Conservation (phyloP, 2,888 invertebrate genomes). For the Macrosiphum euphorbiae region DNA sequence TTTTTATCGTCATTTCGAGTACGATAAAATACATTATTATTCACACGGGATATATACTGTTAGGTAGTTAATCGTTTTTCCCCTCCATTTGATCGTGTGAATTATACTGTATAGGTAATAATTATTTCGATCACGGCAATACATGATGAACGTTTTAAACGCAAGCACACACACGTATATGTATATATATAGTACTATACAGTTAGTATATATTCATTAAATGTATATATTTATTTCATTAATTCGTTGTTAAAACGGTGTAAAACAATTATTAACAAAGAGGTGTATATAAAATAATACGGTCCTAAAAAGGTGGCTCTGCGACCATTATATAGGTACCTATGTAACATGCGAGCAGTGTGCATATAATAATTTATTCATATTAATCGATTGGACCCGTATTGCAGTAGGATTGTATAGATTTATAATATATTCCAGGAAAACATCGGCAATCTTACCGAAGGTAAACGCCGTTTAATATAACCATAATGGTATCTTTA, state of each 20-base stretch:
- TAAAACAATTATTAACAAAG: slow-evolving; percentile 36
- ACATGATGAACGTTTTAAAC: background rate
- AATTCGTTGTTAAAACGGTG: background rate
- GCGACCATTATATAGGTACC: no score
- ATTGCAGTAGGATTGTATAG: background rate
- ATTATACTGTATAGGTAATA: background rate
- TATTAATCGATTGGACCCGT: background rate
- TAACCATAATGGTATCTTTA: background rate
- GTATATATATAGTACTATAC: background rate
- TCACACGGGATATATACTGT: background rate
- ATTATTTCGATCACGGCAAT: background rate
- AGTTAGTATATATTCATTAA: background rate
- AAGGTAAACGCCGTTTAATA: background rate
- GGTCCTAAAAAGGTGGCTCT: background rate
- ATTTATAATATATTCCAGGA: background rate
- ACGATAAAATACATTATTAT: background rate
- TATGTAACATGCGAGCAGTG: background rate
- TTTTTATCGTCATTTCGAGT: background rate
- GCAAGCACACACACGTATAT: no score
- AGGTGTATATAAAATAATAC: background rate
- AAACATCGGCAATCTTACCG: background rate
- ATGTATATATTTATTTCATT: background rate
- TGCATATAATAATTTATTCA: background rate
- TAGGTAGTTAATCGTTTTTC: background rate
- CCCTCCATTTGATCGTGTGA: background rate